phyloP scores from a whole-genome alignment of 2,113 vertebrate genomes.

The Ibidorhyncha struthersii region DNA sequence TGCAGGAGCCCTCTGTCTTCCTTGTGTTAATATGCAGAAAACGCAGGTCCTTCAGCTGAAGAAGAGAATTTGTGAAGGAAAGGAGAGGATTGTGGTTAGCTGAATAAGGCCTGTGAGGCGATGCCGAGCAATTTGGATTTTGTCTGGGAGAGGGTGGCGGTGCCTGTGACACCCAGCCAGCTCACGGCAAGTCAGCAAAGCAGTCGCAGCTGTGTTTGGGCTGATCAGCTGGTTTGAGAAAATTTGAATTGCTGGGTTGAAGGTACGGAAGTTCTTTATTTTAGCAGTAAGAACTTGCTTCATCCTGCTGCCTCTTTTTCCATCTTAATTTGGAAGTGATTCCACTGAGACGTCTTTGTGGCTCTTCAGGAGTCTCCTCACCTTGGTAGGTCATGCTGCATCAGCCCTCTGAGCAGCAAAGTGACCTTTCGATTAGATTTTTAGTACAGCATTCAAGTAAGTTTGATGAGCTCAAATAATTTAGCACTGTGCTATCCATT shows the following conservation, averaged over 20 bases:
- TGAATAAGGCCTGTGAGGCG: neutral
- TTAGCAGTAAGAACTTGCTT: neutral
- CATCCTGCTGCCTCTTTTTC: neutral
- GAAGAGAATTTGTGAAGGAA: neutral
- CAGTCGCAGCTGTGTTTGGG: neutral
- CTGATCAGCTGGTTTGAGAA: neutral
- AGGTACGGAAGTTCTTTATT: neutral
- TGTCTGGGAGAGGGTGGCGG: neutral
- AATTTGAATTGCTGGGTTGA: neutral
- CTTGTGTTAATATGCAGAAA: neutral
- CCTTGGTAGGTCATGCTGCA: neutral
- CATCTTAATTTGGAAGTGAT: neutral
- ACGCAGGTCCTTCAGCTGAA: neutral
- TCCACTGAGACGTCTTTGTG: neutral
- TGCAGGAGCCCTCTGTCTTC: neutral
- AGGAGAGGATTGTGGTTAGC: neutral
- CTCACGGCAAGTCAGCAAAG: neutral
- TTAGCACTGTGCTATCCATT: neutral
- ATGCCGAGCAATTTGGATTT: rapidly evolving
- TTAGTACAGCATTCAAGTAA: neutral
- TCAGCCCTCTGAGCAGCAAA: neutral
- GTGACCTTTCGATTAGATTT: neutral
- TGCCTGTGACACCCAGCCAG: neutral
- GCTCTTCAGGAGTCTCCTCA: neutral
- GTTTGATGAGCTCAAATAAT: neutral